phyloP scores from a whole-genome alignment of 2,888 invertebrate species.

The Pterobdella sp. region DNA sequence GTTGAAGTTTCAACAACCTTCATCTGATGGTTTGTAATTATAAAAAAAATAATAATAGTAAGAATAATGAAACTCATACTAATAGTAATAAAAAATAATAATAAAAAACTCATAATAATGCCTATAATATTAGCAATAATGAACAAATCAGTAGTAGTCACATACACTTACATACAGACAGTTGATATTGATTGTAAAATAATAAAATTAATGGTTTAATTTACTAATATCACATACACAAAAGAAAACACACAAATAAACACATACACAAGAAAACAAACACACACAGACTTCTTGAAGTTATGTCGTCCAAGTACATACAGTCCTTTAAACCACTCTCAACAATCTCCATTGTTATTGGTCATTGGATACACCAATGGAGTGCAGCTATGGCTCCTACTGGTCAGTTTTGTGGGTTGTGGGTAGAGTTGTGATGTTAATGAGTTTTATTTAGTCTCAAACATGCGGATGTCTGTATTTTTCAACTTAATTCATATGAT shows the following conservation, averaged over 20 bases:
- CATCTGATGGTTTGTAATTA: slow-evolving; percentile 57
- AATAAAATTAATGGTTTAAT: no score
- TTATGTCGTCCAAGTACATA: neutral
- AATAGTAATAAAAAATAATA: no score
- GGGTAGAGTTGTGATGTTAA: neutral
- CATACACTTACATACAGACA: no score
- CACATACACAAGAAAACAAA: no score
- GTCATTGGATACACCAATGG: slow-evolving; percentile 80
- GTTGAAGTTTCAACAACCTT: slow-evolving; percentile 80
- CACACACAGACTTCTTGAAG: neutral
- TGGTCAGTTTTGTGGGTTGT: slow-evolving; percentile 44
- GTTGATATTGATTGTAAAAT: no score
- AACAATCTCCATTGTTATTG: slow-evolving; percentile 64
- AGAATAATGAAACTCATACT: no score
- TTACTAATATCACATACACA: no score
- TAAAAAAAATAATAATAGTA: no score
- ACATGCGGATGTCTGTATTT: neutral
- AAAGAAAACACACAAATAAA: no score
- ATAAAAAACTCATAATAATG: no score
- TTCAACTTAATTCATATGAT: neutral
- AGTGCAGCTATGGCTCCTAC: slow-evolving; percentile 60
- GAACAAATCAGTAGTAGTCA: no score
- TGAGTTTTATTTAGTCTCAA: neutral
- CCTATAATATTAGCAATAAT: no score
- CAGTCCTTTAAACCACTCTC: neutral